phyloP scores from a whole-genome alignment of 2,888 invertebrate species.

The Tiphia femorata region DNA sequence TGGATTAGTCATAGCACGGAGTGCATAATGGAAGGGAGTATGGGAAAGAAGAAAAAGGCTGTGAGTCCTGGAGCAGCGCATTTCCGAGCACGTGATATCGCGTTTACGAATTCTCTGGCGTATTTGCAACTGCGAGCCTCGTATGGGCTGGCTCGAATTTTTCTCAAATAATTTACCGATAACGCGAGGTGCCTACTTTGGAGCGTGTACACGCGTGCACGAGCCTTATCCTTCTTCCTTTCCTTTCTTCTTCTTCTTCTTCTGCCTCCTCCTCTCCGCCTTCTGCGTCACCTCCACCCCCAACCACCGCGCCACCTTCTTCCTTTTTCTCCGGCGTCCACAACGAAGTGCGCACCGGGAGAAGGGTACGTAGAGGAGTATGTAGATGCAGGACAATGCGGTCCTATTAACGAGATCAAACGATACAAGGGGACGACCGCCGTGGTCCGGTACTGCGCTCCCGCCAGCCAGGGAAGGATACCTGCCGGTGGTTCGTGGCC shows the following conservation, averaged over 20 bases:
- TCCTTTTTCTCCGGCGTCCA: constrained; percentile 23
- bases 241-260: constrained; percentile 8
- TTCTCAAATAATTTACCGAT: constrained; percentile 30
- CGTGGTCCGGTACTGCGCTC: constrained; percentile 52
- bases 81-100: too few species aligned
- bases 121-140: too few species aligned
- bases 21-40: too few species aligned
- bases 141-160: too few species aligned
- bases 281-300: background rate
- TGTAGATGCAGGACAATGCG: constrained; percentile 60
- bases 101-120: too few species aligned
- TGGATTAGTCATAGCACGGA: too few species aligned
- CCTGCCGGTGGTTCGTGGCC: too few species aligned
- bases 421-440: constrained; percentile 58
- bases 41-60: too few species aligned
- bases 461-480: constrained; percentile 50
- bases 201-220: constrained; percentile 27
- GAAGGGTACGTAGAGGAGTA: constrained; percentile 48
- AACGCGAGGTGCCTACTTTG: constrained; percentile 20
- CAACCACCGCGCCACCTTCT: constrained; percentile 7
- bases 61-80: too few species aligned
- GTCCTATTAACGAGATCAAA: constrained; percentile 64
- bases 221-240: constrained; percentile 29
- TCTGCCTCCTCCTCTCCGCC: background rate
- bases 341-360: constrained; percentile 40